Base-by-base conservation (phyloP, 2,888 invertebrate species). In the Euplexia lucipara region DNA sequence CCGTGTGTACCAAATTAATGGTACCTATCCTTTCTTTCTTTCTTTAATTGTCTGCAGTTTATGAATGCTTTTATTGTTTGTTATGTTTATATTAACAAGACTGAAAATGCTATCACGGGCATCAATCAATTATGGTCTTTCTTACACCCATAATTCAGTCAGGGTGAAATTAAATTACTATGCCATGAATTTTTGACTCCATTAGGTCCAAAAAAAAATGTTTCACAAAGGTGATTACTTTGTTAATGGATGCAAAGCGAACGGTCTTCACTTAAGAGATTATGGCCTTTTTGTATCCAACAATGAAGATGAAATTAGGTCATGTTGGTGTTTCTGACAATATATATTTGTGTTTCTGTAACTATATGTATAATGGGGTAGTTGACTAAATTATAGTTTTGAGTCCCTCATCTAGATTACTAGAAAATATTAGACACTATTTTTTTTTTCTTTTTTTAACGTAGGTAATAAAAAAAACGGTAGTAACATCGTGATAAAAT, bases 101-200 rank as follows among this genome's bases (percentile, higher is more conserved):
- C n/a, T 20, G 0, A 18, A 9, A 18, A 22, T 22, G 1, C 26
- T 9, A 12, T 37, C 6, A 41, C 14, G 32, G 41, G 10, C 48
- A 51, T 45, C 44, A 42, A 61, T 53, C 16, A 61, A 49, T 39
- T 26, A 51, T 6, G 45, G 10, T 34, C 1, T 6, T 32, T 32
- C 30, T 10, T 30, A 22, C 20, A 48, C 12, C 12, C 35, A 1
- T 44, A 37, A 4, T 42, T 34, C 18, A 44, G 39, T 16, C 37
- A 51, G 12, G 48, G 14, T n/a, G 5, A 42, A 75, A 82, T 79
- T 66, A 74, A 68, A 79, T 75, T 82, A 71, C 70, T 74, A 77
- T 71, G 41, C 59, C 73, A 78, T 79, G 71, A 75, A 75, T 76
- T 75, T 83, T 79, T 71, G 63, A 69, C 66, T 64, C 70, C 69